Evolutionary conservation across 2,113 vertebrate genomes (phyloP).

Genomic region (Ctenodactylus gundi): DNA sequence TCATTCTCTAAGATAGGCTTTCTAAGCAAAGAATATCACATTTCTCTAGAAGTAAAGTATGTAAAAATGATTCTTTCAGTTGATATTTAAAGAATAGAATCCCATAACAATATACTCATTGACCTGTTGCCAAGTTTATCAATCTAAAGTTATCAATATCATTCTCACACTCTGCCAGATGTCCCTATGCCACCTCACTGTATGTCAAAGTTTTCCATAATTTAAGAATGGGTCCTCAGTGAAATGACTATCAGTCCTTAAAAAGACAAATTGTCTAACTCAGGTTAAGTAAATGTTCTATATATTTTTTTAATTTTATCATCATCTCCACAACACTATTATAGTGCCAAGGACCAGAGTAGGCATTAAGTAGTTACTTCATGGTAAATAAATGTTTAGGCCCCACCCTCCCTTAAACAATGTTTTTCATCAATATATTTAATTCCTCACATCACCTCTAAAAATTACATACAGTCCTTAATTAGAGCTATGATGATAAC

Average conservation of each 20-base stretch:
- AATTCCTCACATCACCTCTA: not conserved
- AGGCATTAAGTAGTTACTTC: not conserved
- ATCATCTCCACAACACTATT: not conserved
- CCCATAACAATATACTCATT: not conserved
- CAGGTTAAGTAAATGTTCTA: not conserved
- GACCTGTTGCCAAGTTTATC: not conserved
- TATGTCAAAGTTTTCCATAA: not conserved
- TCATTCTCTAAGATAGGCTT: not conserved
- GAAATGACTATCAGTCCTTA: not conserved
- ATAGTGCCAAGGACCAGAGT: not conserved
- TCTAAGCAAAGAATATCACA: not conserved
- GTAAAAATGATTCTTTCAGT: not conserved
- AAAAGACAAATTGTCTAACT: not conserved
- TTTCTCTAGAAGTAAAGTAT: not conserved
- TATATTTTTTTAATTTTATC: not conserved
- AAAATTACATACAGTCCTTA: not conserved
- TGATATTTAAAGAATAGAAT: not conserved
- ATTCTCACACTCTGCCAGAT: conserved; percentile 19
- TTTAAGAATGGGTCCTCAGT: not conserved
- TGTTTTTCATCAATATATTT: not conserved
- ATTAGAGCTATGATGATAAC: not conserved
- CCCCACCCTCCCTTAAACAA: not conserved
- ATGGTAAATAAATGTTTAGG: conserved; percentile 13
- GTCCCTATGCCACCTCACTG: not conserved
- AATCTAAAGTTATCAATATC: not conserved